These are phyloP conservation scores for Pitangus sulphuratus DNA, from an alignment of 2,797 vertebrate genomes.

Conservation along the genomic window DNA sequence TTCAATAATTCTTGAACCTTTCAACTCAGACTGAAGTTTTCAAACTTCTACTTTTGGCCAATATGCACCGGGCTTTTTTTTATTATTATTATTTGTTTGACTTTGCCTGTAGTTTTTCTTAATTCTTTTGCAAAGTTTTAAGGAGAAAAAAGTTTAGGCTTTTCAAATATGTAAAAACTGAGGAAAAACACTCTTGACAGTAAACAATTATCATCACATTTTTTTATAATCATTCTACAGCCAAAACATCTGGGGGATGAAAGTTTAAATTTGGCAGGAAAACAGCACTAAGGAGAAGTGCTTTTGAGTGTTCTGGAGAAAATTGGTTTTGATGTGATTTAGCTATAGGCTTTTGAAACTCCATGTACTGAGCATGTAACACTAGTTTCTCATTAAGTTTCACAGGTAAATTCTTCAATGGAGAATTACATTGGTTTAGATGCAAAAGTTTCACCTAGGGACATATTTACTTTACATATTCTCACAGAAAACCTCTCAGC, in stretches of 20 bases:
- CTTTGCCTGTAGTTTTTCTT: neutral
- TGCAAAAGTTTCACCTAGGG: neutral
- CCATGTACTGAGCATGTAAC: neutral
- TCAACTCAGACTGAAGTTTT: slow-evolving; percentile 15
- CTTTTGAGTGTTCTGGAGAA: slow-evolving; percentile 24
- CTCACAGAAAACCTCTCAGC: neutral
- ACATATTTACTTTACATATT: neutral
- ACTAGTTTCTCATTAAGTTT: slow-evolving; percentile 9
- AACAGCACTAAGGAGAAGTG: slow-evolving; percentile 14
- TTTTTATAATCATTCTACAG: slow-evolving; percentile 3
- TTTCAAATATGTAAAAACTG: neutral
- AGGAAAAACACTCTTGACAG: slow-evolving; percentile 12
- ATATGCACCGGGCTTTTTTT: neutral
- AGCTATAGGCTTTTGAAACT: neutral
- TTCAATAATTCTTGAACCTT: slow-evolving; percentile 39
- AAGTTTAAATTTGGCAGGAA: slow-evolving; percentile 54
- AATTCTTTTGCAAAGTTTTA: neutral
- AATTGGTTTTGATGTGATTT: slow-evolving; percentile 36
- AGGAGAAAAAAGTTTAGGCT: neutral
- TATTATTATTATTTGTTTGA: neutral
- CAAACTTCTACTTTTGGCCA: neutral
- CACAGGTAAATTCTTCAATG: neutral
- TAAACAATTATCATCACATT: slow-evolving; percentile 39
- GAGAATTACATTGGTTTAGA: neutral
- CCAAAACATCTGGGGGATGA: slow-evolving; percentile 32